A percentile compares a stretch with the other conserved stretches of the same genome.
phyloP scores from a whole-genome alignment of 1,140 invertebrate genomes.

The Trinorchestia longiramus region DNA sequence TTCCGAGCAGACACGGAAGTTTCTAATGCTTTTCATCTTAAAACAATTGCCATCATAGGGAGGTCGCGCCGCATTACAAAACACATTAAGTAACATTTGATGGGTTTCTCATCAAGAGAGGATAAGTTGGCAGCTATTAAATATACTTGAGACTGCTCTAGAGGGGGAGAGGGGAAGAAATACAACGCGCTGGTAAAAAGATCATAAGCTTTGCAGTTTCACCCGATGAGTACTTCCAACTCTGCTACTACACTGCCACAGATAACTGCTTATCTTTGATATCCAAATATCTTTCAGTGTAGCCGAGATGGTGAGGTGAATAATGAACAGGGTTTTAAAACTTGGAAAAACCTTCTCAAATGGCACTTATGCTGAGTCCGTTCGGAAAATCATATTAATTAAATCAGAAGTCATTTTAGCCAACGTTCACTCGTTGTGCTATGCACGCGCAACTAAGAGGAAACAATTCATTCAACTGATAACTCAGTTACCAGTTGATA shows the following conservation, averaged over 20 bases:
- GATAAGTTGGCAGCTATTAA: background rate
- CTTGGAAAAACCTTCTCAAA: background rate
- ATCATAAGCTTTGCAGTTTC: background rate
- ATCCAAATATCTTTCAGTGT: background rate
- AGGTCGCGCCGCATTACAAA: background rate
- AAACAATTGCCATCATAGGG: background rate
- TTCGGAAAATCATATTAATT: background rate
- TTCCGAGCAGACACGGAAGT: background rate
- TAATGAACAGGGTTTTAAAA: background rate
- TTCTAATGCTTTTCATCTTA: background rate
- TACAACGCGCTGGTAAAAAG: background rate
- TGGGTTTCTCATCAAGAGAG: background rate
- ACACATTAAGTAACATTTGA: background rate
- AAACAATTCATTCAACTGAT: too few relatives aligned
- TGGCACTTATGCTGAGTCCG: background rate
- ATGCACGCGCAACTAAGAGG: too few relatives aligned
- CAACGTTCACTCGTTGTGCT: too few relatives aligned
- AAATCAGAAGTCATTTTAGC: too few relatives aligned
- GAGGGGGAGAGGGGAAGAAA: background rate
- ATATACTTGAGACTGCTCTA: background rate
- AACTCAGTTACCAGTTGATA: too few relatives aligned
- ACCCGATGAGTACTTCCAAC: background rate
- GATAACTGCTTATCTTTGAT: background rate
- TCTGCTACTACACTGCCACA: background rate
- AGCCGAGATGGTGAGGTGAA: background rate